A percentile compares a stretch with the other conserved stretches of the same genome.
Evolutionary conservation across 2,113 vertebrate genomes (phyloP).

Genomic region (Hemicordylus capensis): DNA sequence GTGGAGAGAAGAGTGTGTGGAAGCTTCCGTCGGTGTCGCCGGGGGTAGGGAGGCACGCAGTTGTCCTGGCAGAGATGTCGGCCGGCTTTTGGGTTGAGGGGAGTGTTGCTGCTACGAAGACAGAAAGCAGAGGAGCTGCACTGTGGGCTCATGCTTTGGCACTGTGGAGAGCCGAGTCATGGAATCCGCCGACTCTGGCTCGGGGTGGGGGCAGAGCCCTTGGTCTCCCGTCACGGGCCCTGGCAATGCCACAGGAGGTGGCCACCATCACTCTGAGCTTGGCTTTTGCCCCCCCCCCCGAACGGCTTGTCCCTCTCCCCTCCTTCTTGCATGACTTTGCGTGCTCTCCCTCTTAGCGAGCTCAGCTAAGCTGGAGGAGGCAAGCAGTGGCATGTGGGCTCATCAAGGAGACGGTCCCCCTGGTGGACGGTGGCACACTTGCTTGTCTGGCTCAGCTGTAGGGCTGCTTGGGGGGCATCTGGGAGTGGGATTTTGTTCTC

Average conservation of each 20-base stretch:
- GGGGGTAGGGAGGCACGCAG: conserved; percentile 43
- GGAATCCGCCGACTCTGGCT: neutral
- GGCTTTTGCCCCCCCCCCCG: neutral
- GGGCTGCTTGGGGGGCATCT: conserved; percentile 30
- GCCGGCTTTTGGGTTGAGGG: conserved; percentile 3
- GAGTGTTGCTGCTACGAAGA: conserved; percentile 7
- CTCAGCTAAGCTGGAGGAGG: conserved; percentile 38
- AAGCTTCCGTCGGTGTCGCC: conserved; percentile 63
- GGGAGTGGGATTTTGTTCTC: conserved; percentile 25
- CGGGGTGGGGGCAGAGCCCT: conserved; percentile 9
- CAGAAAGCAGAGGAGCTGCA: conserved; percentile 17
- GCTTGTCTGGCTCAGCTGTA: conserved; percentile 18
- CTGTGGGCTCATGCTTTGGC: neutral
- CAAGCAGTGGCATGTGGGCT: conserved; percentile 45
- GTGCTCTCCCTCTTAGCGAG: conserved; percentile 25
- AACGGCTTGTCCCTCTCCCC: conserved; percentile 38
- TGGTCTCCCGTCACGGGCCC: conserved; percentile 23
- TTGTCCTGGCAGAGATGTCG: neutral
- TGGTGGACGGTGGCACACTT: conserved; percentile 37
- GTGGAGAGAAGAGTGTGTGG: conserved; percentile 55
- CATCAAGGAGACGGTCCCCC: conserved; percentile 7
- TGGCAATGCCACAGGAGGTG: neutral
- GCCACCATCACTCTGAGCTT: neutral
- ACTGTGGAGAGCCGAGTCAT: neutral
- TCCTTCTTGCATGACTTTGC: conserved; percentile 24